Evolutionary conservation across 2,113 vertebrate species (phyloP), one percentile per base, ranked within the genome.

Genomic region (Triplophysa rosa): DNA sequence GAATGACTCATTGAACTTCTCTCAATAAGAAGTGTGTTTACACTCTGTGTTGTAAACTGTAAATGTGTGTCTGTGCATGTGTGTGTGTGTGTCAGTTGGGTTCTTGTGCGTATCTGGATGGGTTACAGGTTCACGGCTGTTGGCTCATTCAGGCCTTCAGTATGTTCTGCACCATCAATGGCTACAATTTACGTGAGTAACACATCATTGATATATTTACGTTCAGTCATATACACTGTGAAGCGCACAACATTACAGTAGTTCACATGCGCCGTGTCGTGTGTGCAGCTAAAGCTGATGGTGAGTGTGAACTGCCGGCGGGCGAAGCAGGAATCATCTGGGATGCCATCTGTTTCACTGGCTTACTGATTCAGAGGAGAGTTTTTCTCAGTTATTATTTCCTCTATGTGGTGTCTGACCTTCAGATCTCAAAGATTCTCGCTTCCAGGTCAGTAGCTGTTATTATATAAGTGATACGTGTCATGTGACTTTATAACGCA

Each of bases 311-410:
- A 79, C 80, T 93, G 61, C 93, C 92, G 0, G 90, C 88, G 62
- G 89, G 92, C 1, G 93, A 95, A 73, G 92, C 89, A 0, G 93
- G 94, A 10, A 90, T 94, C 1, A 86, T 94, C 7, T 93, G 93
- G 94, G 94, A 93, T 12, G 91, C 89, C 0, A 89, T 91, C 70
- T 92, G 93, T 67, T 93, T 94, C 84, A 90, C 86, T 8, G 90
- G 94, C 64, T 90, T 95, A 45, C 86, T 94, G 80, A 88, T 84
- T 10, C 94, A 93, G 85, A 80, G 89, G 17, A 88, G 90, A 23
- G 87, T 92, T 65, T 95, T 95, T 78, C 92, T 90, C 73, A 95
- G 93, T 84, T 93, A 92, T 82, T 92, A 92, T 75, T 94, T 92
- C 81, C 91, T 95, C 17, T 93, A 91, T 0, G 82, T 92, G 54